These are phyloP conservation scores for Machimus atricapillus DNA, from an alignment of 2,888 invertebrate genomes.

Conservation along the genomic window DNA sequence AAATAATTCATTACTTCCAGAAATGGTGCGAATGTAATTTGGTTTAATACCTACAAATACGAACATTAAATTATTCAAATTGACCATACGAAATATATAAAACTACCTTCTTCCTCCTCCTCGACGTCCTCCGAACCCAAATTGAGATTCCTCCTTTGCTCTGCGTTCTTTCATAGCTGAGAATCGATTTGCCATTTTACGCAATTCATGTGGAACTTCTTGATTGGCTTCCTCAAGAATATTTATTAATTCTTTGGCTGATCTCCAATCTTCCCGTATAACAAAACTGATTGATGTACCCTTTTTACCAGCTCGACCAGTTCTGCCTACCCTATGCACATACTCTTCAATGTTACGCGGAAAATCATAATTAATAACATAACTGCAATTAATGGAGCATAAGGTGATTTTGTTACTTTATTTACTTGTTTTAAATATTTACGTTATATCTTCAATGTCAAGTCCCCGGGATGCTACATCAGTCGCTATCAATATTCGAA, in stretches of 20 bases:
- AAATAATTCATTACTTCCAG: neutral
- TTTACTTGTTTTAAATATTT: slow-evolving; percentile 38
- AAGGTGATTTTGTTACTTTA: neutral
- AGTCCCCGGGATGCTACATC: slow-evolving; percentile 95
- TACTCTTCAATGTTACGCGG: slow-evolving; percentile 95
- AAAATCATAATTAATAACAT: slow-evolving; percentile 93
- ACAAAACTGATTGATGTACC: slow-evolving; percentile 86
- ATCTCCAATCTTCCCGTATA: slow-evolving; percentile 80
- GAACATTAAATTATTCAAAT: neutral
- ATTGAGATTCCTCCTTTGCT: slow-evolving; percentile 62
- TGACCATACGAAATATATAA: neutral
- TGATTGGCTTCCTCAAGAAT: slow-evolving; percentile 89
- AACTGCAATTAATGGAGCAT: slow-evolving; percentile 49
- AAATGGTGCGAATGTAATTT: neutral
- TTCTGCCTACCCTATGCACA: slow-evolving; percentile 90
- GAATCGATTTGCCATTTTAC: slow-evolving; percentile 78
- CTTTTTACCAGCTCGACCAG: slow-evolving; percentile 87
- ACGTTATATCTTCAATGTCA: slow-evolving; percentile 88
- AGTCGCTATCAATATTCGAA: slow-evolving; percentile 88
- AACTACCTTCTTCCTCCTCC: neutral
- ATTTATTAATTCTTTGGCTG: slow-evolving; percentile 80
- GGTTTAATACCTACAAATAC: neutral
- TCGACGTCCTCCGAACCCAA: slow-evolving; percentile 47
- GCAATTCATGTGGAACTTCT: slow-evolving; percentile 78
- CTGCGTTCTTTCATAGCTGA: slow-evolving; percentile 72